Evolutionary conservation across 1,140 invertebrate genomes (phyloP), one percentile per base, ranked within the genome.

Genomic region (Latrodectus geometricus): DNA sequence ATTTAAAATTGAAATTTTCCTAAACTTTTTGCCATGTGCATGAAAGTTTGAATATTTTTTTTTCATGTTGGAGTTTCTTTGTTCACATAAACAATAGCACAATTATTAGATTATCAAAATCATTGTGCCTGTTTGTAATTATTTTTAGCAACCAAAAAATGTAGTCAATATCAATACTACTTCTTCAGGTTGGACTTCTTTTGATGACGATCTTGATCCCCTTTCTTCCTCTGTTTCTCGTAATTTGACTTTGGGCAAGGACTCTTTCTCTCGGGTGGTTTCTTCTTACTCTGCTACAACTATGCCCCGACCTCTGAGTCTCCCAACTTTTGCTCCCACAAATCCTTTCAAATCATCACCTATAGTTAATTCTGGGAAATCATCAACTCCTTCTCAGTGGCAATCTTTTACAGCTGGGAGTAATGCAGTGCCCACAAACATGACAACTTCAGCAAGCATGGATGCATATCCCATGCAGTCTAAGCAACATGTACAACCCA

Each of bases 171-270:
- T 14, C 48, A 61, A 66, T 14, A 35, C 85, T 82, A 87, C 87
- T 82, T 84, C 81, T 23, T 20, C 80, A 56, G 89, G 87, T 86
- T 87, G 87, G 87, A 88, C 86, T 65, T 88, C 87, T 61, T 89
- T 88, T 76, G 88, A 87, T 50, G 88, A 89, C 23, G 86, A 88
- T 74, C 86, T 88, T 77, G 75, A 84, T 74, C 86, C 86, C 85
- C 87, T 88, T 54, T 84, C 61, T 80, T 83, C 88, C 86, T 85
- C 79, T 84, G 50, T 79, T 69, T 80, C 87, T 76, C 72, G 87
- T 21, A 81, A 88, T 72, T 87, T 75, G 52, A 80, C 85, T 79
- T 75, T 73, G 77, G 70, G 74, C 69, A 88, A 88, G 66, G 81
- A 80, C 49, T 86, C 83, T 75, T 72, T 82, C 20, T 88, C 89